Evolutionary conservation across 2,888 invertebrate species (phyloP).

Genomic region (Eugnorisma glareosa): DNA sequence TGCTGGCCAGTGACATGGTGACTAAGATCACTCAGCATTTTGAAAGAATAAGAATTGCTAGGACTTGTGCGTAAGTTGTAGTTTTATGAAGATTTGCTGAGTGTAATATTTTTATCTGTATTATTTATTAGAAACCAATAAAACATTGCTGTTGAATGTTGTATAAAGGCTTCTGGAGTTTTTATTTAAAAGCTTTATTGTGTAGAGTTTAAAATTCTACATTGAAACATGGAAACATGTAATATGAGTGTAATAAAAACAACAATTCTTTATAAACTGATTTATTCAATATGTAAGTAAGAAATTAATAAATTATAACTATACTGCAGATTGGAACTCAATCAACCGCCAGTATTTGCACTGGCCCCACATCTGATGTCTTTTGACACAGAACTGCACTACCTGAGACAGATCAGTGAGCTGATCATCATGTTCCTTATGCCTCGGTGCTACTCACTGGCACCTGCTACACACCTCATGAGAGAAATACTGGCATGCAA

Average conservation of each 20-base stretch:
- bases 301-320: not conserved
- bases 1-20: constrained; percentile 95
- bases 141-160: not conserved
- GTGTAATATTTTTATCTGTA: not conserved
- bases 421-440: constrained; percentile 95
- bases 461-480: constrained; percentile 94
- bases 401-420: constrained; percentile 95
- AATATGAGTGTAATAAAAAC: not conserved
- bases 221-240: not conserved
- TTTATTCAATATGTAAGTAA: not conserved
- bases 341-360: constrained; percentile 92
- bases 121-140: not conserved
- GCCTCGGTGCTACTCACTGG: constrained; percentile 94
- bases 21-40: constrained; percentile 95
- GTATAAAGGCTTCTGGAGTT: not conserved
- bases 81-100: not conserved
- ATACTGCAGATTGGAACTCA: constrained; percentile 90
- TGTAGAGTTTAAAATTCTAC: not conserved
- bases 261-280: not conserved
- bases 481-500: constrained; percentile 96
- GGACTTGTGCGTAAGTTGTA: constrained; percentile 93
- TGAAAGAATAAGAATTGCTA: constrained; percentile 95
- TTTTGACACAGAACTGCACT: constrained; percentile 94
- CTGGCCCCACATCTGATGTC: constrained; percentile 94
- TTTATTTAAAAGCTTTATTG: not conserved